Percentiles rank a stretch among this genome's conserved stretches.
phyloP scores from a whole-genome alignment of 2,113 vertebrate genomes.

The Tonatia bakeri region DNA sequence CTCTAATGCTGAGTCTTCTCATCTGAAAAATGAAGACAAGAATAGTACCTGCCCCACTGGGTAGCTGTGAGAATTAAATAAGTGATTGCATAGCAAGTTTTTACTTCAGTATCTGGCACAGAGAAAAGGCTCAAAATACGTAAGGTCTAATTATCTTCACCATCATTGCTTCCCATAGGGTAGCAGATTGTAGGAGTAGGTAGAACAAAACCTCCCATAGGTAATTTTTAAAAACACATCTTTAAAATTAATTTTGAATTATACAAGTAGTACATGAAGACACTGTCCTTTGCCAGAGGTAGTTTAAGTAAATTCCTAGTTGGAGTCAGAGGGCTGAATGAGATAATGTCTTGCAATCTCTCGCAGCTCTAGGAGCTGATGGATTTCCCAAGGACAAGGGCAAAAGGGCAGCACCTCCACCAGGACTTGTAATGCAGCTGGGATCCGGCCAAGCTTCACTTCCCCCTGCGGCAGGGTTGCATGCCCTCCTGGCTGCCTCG shows the following conservation, averaged over 20 bases:
- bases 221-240: neutral
- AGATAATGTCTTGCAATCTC: slow-evolving; percentile 62
- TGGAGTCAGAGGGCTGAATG: slow-evolving; percentile 62
- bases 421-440: neutral
- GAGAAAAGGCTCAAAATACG: neutral
- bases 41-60: neutral
- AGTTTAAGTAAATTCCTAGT: slow-evolving; percentile 45
- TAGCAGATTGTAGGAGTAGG: neutral
- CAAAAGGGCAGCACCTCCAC: slow-evolving; percentile 42
- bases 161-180: neutral
- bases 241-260: slow-evolving; percentile 63
- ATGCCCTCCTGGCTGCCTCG: neutral
- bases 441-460: neutral
- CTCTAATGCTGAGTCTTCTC: slow-evolving; percentile 6
- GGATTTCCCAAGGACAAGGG: slow-evolving; percentile 53
- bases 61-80: slow-evolving; percentile 37
- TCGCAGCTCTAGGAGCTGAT: slow-evolving; percentile 25
- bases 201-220: slow-evolving; percentile 33
- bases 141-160: slow-evolving; percentile 9
- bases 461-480: neutral
- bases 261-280: slow-evolving; percentile 35
- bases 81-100: neutral
- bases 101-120: neutral
- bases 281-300: slow-evolving; percentile 36
- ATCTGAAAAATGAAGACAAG: slow-evolving; percentile 28